A percentile compares a stretch with the other conserved stretches of the same genome.
These are phyloP conservation scores for Pteropus rufus DNA, from an alignment of 2,797 vertebrate species.

Conservation along the genomic window DNA sequence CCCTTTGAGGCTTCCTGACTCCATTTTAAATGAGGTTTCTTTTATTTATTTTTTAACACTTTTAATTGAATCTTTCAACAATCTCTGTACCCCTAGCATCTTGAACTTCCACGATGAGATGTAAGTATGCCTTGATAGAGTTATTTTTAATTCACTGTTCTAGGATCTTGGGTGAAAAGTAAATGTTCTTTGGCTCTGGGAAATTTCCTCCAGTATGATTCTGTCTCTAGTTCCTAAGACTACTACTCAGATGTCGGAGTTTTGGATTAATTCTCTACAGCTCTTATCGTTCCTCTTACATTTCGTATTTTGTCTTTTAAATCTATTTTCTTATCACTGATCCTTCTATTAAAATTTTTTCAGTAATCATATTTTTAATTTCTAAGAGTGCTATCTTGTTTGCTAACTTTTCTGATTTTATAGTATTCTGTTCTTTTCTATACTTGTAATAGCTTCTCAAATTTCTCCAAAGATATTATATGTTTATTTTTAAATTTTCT, in stretches of 20 bases:
- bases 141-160: not conserved
- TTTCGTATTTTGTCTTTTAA: not conserved
- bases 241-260: not conserved
- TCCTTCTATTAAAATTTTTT: not conserved
- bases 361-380: not conserved
- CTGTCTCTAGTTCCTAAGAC: not conserved
- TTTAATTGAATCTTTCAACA: not conserved
- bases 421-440: not conserved
- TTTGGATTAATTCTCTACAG: not conserved
- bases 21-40: not conserved
- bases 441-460: not conserved
- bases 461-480: not conserved
- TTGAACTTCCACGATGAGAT: not conserved
- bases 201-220: not conserved
- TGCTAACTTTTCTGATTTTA: not conserved
- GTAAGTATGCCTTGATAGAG: not conserved
- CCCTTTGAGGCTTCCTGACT: not conserved
- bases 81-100: not conserved
- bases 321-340: not conserved
- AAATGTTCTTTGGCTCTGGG: not conserved
- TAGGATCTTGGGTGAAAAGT: not conserved
- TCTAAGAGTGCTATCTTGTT: not conserved
- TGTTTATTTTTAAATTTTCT: not conserved
- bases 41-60: not conserved
- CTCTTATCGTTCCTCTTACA: not conserved